These are phyloP conservation scores for Atherix ibis DNA, from an alignment of 2,888 invertebrate genomes.

Conservation along the genomic window DNA sequence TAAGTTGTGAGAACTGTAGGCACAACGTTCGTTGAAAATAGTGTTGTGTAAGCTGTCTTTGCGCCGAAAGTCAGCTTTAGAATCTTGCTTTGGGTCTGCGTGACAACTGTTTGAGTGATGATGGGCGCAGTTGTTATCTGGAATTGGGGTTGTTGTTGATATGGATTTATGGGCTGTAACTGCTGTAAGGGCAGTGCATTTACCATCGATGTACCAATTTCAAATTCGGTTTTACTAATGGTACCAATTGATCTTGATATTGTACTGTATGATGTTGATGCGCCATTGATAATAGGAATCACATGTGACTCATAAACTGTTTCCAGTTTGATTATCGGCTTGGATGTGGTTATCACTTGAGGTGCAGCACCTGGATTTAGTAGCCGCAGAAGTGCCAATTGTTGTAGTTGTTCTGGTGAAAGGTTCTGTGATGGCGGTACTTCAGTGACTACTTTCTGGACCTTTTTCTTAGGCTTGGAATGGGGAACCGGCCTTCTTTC, in stretches of 20 bases:
- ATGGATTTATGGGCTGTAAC: constrained; percentile 17
- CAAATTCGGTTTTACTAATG: constrained; percentile 62
- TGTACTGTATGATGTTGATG: constrained; percentile 59
- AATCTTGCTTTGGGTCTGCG: constrained; percentile 64
- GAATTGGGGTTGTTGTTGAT: constrained; percentile 47
- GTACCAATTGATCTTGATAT: constrained; percentile 65
- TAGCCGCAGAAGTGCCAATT: constrained; percentile 53
- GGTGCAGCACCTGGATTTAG: constrained; percentile 49
- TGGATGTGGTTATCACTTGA: constrained; percentile 61
- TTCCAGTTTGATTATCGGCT: constrained; percentile 57
- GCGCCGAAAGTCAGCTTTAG: constrained; percentile 82
- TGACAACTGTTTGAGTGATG: constrained; percentile 63
- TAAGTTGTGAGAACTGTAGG: constrained; percentile 72
- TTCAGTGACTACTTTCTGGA: constrained; percentile 21
- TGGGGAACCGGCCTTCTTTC: constrained; percentile 45
- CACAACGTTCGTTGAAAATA: constrained; percentile 67
- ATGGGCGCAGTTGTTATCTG: constrained; percentile 64
- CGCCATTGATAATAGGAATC: constrained; percentile 60
- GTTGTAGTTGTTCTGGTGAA: constrained; percentile 49
- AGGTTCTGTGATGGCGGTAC: constrained; percentile 23
- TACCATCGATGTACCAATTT: constrained; percentile 57
- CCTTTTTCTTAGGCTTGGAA: constrained; percentile 22
- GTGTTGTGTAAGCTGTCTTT: constrained; percentile 72
- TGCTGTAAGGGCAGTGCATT: constrained; percentile 39
- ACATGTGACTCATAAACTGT: constrained; percentile 72